phyloP scores from a whole-genome alignment of 2,888 invertebrate species.

The Atrina japonica region DNA sequence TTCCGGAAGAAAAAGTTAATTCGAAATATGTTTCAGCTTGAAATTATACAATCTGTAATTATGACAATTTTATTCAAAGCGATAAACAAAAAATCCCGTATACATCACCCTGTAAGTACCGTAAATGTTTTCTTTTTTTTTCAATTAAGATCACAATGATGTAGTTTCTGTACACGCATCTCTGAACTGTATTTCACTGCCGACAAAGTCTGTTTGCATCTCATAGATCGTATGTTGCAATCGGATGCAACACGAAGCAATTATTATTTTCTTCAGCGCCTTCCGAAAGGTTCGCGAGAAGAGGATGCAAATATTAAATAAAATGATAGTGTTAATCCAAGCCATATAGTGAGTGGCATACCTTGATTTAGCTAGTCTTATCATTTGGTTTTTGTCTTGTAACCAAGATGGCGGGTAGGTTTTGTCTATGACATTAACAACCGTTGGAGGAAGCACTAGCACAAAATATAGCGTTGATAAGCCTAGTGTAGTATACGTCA shows the following conservation, averaged over 20 bases:
- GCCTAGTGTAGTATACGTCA: slow-evolving; percentile 57
- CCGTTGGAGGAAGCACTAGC: slow-evolving; percentile 60
- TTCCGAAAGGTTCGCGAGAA: slow-evolving; percentile 58
- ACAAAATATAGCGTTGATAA: slow-evolving; percentile 59
- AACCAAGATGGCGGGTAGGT: slow-evolving; percentile 58
- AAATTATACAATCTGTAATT: too few species aligned
- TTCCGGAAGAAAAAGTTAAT: too few species aligned
- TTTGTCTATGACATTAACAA: slow-evolving; percentile 49
- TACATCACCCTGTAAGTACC: too few species aligned
- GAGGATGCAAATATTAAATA: slow-evolving; percentile 54
- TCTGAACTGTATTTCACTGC: too few species aligned
- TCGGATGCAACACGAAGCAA: slow-evolving; percentile 43
- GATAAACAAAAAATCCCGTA: too few species aligned
- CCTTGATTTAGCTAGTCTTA: slow-evolving; percentile 45
- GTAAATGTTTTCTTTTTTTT: too few species aligned
- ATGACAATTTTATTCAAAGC: too few species aligned
- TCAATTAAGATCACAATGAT: too few species aligned
- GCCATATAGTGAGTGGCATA: slow-evolving; percentile 50
- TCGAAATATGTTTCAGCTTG: too few species aligned
- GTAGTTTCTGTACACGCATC: too few species aligned
- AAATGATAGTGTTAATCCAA: slow-evolving; percentile 58
- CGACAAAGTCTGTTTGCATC: slow-evolving; percentile 51
- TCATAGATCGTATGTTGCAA: slow-evolving; percentile 57
- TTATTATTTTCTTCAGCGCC: slow-evolving; percentile 42
- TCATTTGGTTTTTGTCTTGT: slow-evolving; percentile 50